Evolutionary conservation across 2,888 invertebrate species (phyloP).

Genomic region (Crematogaster levior): DNA sequence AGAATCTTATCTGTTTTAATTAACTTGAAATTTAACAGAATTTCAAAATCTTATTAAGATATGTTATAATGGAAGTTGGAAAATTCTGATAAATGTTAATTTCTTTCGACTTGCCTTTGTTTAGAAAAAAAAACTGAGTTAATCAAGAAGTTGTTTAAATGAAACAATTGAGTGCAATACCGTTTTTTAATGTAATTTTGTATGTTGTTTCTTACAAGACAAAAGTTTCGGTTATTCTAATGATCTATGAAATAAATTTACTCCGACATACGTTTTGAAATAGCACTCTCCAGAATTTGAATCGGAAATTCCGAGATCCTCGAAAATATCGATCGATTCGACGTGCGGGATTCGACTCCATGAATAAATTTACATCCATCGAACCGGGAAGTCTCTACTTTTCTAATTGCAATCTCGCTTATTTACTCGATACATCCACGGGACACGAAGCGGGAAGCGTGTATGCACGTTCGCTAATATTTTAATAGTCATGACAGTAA

Average conservation of each 20-base stretch:
- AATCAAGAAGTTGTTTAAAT: neutral
- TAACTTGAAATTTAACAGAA: neutral
- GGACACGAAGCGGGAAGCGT: neutral
- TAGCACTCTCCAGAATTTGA: conserved; percentile 17
- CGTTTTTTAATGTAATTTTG: neutral
- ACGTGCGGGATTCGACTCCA: conserved; percentile 20
- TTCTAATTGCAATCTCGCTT: conserved; percentile 52
- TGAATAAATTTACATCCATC: conserved; percentile 57
- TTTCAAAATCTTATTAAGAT: neutral
- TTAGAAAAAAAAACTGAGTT: neutral
- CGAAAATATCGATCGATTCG: conserved; percentile 36
- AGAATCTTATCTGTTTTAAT: neutral
- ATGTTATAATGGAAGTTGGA: neutral
- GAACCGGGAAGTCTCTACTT: conserved; percentile 52
- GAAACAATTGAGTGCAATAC: neutral
- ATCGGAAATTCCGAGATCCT: conserved; percentile 35
- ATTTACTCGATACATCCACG: conserved; percentile 40
- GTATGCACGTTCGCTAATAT: conserved; percentile 38
- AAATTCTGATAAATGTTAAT: neutral
- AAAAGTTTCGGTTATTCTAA: neutral
- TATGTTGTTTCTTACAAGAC: neutral
- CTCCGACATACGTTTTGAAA: conserved; percentile 16
- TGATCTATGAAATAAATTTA: conserved; percentile 41
- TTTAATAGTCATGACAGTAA: conserved; percentile 47
- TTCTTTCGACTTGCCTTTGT: neutral